Evolutionary conservation across 2,113 vertebrate genomes (phyloP).

Genomic region (Ictidomys tridecemlineatus): DNA sequence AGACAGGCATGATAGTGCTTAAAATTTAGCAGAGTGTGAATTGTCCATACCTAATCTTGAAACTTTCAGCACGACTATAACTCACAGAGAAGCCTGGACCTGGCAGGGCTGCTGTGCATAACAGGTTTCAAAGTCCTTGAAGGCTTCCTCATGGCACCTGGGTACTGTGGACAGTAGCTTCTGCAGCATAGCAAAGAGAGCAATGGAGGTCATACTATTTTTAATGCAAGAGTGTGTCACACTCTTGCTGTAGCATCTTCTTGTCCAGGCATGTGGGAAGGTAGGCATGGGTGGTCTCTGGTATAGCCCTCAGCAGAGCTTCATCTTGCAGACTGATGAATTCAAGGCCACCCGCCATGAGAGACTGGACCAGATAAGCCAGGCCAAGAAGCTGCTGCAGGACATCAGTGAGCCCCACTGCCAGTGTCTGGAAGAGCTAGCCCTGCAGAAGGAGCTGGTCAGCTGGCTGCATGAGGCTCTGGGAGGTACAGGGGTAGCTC

Average conservation of each 20-base stretch:
- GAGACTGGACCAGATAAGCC: slow-evolving; percentile 90
- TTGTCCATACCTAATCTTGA: too few relatives aligned
- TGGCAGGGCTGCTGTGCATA: not conserved
- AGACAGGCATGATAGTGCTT: rapidly evolving
- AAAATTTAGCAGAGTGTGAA: too few relatives aligned
- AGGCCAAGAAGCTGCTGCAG: slow-evolving; percentile 89
- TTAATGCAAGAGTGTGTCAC: too few relatives aligned
- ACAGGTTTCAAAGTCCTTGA: rapidly evolving
- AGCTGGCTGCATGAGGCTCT: slow-evolving; percentile 94
- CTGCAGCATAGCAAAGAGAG: rapidly evolving
- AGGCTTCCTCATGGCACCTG: rapidly evolving
- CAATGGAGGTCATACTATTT: rapidly evolving
- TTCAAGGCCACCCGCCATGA: slow-evolving; percentile 86
- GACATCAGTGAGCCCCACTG: slow-evolving; percentile 89
- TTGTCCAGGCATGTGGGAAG: rapidly evolving
- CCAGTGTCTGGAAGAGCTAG: slow-evolving; percentile 90
- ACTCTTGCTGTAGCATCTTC: too few relatives aligned
- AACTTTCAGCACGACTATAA: not conserved
- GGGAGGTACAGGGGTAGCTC: slow-evolving; percentile 82
- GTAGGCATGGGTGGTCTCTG: rapidly evolving
- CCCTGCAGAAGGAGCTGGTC: slow-evolving; percentile 89
- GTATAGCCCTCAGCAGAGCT: not conserved
- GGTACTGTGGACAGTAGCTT: rapidly evolving
- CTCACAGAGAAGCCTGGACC: rapidly evolving
- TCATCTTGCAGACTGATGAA: slow-evolving; percentile 84